Base-by-base conservation (phyloP, 2,888 invertebrate species). In the Noctua pronuba region DNA sequence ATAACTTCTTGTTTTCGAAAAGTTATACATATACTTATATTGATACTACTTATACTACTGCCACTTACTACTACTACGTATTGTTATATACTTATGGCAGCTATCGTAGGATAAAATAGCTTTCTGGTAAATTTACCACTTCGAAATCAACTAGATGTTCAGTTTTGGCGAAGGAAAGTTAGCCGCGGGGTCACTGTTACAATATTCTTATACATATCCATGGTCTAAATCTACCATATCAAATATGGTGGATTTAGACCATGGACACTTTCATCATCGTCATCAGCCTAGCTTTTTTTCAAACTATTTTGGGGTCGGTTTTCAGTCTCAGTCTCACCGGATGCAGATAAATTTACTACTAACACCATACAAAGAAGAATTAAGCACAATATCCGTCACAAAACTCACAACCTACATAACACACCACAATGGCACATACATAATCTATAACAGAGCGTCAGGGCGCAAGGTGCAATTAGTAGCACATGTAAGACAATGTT, bases 391-490 rank as follows among this genome's bases (percentile, higher is more conserved):
- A 62, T 49, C 28, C 35, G 41, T 46, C 16, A 49, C 21, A 7
- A 65, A 66, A 52, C n/a, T 41, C 7, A 5, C 0, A 10, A 68
- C n/a, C 60, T 44, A 46, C 38, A 46, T 41, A 58, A 18, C 13
- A 58, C 31, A 74, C 21, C 28, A 58, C 58, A 79, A 49, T 41
- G 11, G n/a, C n/a, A 16, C 16, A 70, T 60, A 52, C 58, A 35
- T 76, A n/a, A 55, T 76, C n/a, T n/a, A n/a, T n/a, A n/a, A n/a
- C n/a, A n/a, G 52, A n/a, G n/a, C 35, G 60, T 58, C 21, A 46
- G 55, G 58, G 49, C 35, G 44, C 73, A 75, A 77, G 82, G 73
- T 80, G 70, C 72, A 86, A 82, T 81, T 85, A 87, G 79, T 71
- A 64, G 28, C 58, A 73, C 64, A 69, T 77, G 66, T 77, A 73